Percentiles rank a stretch among this genome's conserved stretches.
phyloP scores from a whole-genome alignment of 2,113 vertebrate species.

The Xenus cinereus region DNA sequence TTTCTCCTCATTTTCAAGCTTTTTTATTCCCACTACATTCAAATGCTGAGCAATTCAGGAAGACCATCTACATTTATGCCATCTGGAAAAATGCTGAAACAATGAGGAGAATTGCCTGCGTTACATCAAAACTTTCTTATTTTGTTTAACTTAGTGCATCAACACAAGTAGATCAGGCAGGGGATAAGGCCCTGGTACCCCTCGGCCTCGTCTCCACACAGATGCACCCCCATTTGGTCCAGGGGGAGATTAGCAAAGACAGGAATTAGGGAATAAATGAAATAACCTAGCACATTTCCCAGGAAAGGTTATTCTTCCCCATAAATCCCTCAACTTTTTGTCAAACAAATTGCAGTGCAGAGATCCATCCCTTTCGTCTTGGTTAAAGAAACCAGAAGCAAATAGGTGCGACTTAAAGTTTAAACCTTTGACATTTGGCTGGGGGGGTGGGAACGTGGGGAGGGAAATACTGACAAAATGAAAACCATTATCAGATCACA shows the following conservation, averaged over 20 bases:
- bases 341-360: neutral
- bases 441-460: neutral
- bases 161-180: rapidly evolving
- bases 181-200: neutral
- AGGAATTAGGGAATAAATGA: neutral
- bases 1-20: neutral
- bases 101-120: neutral
- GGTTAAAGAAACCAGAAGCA: neutral
- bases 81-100: neutral
- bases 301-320: neutral
- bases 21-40: neutral
- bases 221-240: neutral
- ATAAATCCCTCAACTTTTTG: neutral
- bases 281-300: neutral
- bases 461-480: neutral
- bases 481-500: neutral
- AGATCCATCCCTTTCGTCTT: neutral
- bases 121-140: neutral
- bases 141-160: neutral
- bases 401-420: neutral
- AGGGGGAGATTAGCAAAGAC: neutral
- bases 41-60: neutral
- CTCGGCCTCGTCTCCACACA: neutral
- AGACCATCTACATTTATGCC: neutral
- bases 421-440: neutral